Conservation (phyloP, 2,888 invertebrate species). For the Clanis bilineata region DNA sequence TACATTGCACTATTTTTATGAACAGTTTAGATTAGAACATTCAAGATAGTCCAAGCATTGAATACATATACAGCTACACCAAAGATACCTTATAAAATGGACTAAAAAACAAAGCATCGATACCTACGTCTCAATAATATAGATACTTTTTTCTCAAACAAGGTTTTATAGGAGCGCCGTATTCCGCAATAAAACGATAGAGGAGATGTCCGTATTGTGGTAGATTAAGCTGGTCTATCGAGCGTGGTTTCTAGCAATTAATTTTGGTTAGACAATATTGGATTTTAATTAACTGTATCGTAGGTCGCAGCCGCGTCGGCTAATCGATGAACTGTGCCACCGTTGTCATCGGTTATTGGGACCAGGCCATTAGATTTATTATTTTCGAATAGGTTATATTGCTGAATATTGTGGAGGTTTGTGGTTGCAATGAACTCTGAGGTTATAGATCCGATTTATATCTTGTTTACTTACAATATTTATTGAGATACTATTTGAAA, state of each 20-base stretch:
- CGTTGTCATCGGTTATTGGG: slow-evolving; percentile 54
- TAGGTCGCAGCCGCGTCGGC: slow-evolving; percentile 49
- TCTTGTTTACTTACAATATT: no score
- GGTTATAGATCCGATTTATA: background rate
- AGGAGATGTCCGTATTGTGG: slow-evolving; percentile 23
- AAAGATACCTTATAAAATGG: no score
- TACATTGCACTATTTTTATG: no score
- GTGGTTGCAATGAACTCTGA: background rate
- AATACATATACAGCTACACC: no score
- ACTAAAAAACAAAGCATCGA: background rate
- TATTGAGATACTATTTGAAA: no score
- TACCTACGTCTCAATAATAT: background rate
- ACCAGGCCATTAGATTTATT: slow-evolving; percentile 47
- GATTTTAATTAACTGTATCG: slow-evolving; percentile 80
- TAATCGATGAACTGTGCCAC: slow-evolving; percentile 57
- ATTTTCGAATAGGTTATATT: slow-evolving; percentile 25
- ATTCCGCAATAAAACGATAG: slow-evolving; percentile 24
- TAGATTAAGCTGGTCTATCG: slow-evolving; percentile 40
- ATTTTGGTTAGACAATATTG: slow-evolving; percentile 81
- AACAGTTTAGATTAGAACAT: no score
- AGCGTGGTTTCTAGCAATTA: slow-evolving; percentile 68
- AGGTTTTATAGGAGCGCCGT: slow-evolving; percentile 22
- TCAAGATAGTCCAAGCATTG: no score
- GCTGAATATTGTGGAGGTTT: background rate
- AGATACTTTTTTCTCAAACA: background rate